A percentile compares a stretch with the other conserved stretches of the same genome.
phyloP scores from a whole-genome alignment of 2,113 vertebrate genomes.

The Paraplagusia blochii region DNA sequence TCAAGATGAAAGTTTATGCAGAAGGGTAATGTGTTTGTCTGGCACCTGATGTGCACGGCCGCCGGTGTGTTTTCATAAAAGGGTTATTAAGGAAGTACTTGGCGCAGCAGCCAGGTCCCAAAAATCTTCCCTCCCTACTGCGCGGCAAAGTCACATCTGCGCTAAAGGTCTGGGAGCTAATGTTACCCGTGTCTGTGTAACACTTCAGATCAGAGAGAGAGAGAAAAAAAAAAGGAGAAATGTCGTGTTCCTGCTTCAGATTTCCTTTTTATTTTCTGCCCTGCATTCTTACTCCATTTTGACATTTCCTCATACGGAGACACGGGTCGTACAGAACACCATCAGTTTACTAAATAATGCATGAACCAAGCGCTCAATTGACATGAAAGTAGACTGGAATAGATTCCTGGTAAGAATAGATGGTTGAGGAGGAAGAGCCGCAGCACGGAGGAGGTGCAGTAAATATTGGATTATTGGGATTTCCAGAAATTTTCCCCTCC shows the following conservation, averaged over 20 bases:
- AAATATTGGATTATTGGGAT: constrained; percentile 56
- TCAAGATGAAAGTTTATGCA: constrained; percentile 46
- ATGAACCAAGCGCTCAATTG: constrained; percentile 65
- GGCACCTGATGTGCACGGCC: background rate
- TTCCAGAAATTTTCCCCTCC: constrained; percentile 25
- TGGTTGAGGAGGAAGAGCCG: constrained; percentile 40
- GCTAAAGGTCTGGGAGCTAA: constrained; percentile 37
- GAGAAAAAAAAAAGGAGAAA: background rate
- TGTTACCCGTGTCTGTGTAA: constrained; percentile 11
- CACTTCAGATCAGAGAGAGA: constrained; percentile 9
- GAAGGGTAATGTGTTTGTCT: constrained; percentile 44
- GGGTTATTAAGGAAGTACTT: constrained; percentile 24
- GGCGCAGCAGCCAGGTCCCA: constrained; percentile 9
- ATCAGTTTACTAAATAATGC: constrained; percentile 73
- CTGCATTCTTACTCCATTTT: constrained; percentile 22
- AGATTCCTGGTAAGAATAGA: constrained; percentile 63
- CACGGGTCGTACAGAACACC: constrained; percentile 51
- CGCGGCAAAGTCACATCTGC: constrained; percentile 24
- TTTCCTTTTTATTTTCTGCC: constrained; percentile 25
- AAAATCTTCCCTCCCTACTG: constrained; percentile 21
- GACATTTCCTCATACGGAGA: constrained; percentile 35
- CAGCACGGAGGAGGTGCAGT: constrained; percentile 30
- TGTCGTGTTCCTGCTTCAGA: constrained; percentile 45
- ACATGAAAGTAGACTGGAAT: constrained; percentile 66
- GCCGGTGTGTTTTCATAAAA: constrained; percentile 30